Evolutionary conservation across 1,140 invertebrate genomes (phyloP), one percentile per base, ranked within the genome.

Genomic region (Acyrthosiphon pisum): DNA sequence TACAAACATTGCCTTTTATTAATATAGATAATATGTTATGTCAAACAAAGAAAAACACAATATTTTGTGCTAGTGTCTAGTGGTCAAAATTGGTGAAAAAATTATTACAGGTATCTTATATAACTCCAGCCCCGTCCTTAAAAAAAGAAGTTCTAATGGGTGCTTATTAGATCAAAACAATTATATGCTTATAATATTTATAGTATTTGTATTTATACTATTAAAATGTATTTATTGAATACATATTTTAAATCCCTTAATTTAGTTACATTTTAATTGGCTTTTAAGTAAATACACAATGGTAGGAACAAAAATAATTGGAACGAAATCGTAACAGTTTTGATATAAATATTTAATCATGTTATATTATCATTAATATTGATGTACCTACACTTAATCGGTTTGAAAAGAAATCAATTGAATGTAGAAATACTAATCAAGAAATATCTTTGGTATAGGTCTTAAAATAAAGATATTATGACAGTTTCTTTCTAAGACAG

Each of bases 151-250:
- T 18, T n/a, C 11, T n/a, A 76, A 30, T 76, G n/a, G n/a, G 30
- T 30, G 6, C 30, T 35, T 76, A 76, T 14, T 4, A 6, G 30
- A 76, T 76, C 60, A n/a, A 76, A 76, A 22, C 18, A n/a, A 76
- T 18, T n/a, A 60, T 60, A 26, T 60, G 30, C 26, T 68, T 68
- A 68, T n/a, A 68, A 68, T 68, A 76, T 76, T 76, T 20, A 76
- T 76, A 6, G 4, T 76, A 76, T 76, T 76, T n/a, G n/a, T 76
- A 76, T n/a, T 76, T 76, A 14, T 76, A 76, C n/a, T 76, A 76
- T n/a, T n/a, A n/a, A 76, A n/a, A 76, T n/a, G n/a, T n/a, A 76
- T 76, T 76, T 76, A 76, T 76, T 76, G 60, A n/a, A 76, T n/a
- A n/a, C 14, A 76, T n/a, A n/a, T 14, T 18, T 35, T 76, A 0